Conservation (phyloP, 2,888 invertebrate genomes). For the Macroteleia sp. region DNA sequence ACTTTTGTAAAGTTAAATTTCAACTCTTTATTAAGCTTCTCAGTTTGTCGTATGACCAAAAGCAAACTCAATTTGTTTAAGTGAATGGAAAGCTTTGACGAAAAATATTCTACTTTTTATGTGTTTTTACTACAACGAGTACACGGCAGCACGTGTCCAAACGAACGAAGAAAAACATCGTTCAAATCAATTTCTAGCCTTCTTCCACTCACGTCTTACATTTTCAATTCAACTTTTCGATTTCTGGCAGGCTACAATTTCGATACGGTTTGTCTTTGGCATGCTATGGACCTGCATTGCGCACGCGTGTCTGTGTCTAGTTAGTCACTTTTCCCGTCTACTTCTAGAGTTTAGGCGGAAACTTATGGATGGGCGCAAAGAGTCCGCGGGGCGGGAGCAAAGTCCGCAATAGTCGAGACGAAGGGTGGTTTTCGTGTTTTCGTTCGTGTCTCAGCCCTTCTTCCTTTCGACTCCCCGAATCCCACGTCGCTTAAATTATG, state of each 20-base stretch:
- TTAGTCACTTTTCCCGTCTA: slow-evolving; percentile 75
- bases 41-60: neutral
- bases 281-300: slow-evolving; percentile 41
- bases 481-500: slow-evolving; percentile 60
- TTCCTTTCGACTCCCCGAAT: slow-evolving; percentile 11
- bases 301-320: slow-evolving; percentile 74
- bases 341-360: slow-evolving; percentile 66
- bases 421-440: slow-evolving; percentile 60
- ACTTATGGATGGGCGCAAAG: slow-evolving; percentile 26
- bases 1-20: neutral
- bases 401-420: slow-evolving; percentile 23
- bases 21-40: neutral
- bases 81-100: neutral
- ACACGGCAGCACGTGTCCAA: slow-evolving; percentile 3
- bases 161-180: neutral
- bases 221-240: slow-evolving; percentile 43
- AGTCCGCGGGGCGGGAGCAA: neutral
- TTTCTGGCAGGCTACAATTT: slow-evolving; percentile 39
- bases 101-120: slow-evolving; percentile 8
- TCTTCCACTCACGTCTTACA: slow-evolving; percentile 31
- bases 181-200: slow-evolving; percentile 38
- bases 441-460: slow-evolving; percentile 41
- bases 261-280: slow-evolving; percentile 39
- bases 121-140: neutral
- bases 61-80: slow-evolving; percentile 14